Base-by-base conservation (phyloP, 2,888 invertebrate species). In the Drepana falcataria region DNA sequence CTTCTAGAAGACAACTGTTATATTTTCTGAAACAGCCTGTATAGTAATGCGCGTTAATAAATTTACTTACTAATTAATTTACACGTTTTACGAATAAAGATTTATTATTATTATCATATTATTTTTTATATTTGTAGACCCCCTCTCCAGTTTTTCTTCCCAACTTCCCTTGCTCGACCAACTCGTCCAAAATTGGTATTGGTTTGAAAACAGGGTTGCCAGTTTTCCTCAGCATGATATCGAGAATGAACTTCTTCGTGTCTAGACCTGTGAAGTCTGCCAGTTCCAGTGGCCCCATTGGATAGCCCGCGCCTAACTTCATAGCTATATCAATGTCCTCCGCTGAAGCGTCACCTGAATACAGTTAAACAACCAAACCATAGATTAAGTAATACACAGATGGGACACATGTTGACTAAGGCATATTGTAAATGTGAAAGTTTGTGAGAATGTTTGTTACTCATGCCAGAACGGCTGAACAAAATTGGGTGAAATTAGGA, bases 281-380 rank as follows among this genome's bases (percentile, higher is more conserved):
- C 53, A 97, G 84, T 81, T 97, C 96, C 21, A 98, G 92, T 0
- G 97, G 97, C 2, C 97, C 97, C 97, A 97, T 97, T 4, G 97
- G 97, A 81, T 96, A 94, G 0, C 96, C 95, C 7, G 96, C 96
- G 4, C 97, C 97, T 1, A 97, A 87, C 79, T 97, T 97, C 97
- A 97, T 97, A 0, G 96, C 97, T 6, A 92, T 94, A 72, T 98
- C 98, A 56, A 98, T 95, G 80, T 98, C 97, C 58, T 91, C 83
- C 0, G 94, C 93, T 2, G 94, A 91, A 0, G 95, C 95, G 79
- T 95, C 95, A 40, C 94, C 94, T 93, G 71, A 48, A 57, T 57
- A 53, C 58, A 21, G 9, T 44, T 9, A 48, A 48, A 41, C 40
- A 37, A 49, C 9, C 1, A 49, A 35, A 9, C 21, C 21, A 81